A percentile compares a stretch with the other conserved stretches of the same genome.
Evolutionary conservation across 2,113 vertebrate genomes (phyloP).

Genomic region (Myrmecobius fasciatus): DNA sequence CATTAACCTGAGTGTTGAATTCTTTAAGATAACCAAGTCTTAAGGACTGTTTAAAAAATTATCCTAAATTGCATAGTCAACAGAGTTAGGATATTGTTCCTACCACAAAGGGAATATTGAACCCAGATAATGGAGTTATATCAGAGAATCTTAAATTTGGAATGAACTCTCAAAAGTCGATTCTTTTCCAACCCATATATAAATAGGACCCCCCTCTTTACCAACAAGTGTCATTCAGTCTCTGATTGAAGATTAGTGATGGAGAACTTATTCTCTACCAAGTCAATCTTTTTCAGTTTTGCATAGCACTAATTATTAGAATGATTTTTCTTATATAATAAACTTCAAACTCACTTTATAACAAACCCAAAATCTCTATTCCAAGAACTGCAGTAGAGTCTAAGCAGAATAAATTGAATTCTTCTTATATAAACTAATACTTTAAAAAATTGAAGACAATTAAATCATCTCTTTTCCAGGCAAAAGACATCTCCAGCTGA

Average conservation of each 20-base stretch:
- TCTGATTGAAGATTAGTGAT: neutral
- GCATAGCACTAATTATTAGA: neutral
- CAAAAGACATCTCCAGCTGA: neutral
- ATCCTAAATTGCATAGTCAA: neutral
- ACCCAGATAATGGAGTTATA: too few relatives aligned
- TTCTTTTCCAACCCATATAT: neutral
- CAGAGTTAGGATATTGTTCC: neutral
- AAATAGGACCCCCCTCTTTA: neutral
- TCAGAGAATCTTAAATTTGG: too few relatives aligned
- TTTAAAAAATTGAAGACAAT: neutral
- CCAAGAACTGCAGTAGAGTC: too few relatives aligned
- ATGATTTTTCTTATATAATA: neutral
- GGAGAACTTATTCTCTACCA: neutral
- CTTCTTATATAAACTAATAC: too few relatives aligned
- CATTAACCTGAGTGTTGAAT: neutral
- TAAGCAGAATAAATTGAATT: too few relatives aligned
- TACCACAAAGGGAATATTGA: too few relatives aligned
- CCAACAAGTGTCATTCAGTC: neutral
- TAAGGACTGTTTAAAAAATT: neutral
- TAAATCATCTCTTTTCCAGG: neutral
- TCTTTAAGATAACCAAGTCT: neutral
- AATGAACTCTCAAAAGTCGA: too few relatives aligned
- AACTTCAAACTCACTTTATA: neutral
- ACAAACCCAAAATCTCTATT: neutral
- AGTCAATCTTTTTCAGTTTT: neutral